Percentiles rank a stretch among this genome's conserved stretches.
Conservation (phyloP, 2,888 invertebrate genomes). For the Marronus borbonicus region DNA sequence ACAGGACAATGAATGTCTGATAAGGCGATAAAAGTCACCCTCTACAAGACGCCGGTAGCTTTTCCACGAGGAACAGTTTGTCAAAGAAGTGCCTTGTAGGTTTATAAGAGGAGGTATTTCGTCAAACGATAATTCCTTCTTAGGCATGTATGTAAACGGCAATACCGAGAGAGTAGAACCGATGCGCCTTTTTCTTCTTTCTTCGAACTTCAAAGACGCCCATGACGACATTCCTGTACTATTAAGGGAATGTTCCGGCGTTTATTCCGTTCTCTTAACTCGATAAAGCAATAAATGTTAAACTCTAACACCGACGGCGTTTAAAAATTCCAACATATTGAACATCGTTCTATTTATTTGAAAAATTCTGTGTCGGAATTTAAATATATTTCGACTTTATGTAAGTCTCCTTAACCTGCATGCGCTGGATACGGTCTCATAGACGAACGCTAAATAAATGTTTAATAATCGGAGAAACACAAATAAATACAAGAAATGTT, state of each 20-base stretch:
- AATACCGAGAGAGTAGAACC: neutral
- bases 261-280: conserved; percentile 27
- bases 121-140: conserved; percentile 23
- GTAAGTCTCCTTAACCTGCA: no score
- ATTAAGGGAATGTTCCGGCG: conserved; percentile 34
- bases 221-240: conserved; percentile 32
- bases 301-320: conserved; percentile 17
- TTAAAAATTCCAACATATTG: conserved; percentile 31
- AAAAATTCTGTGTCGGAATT: conserved; percentile 12
- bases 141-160: conserved; percentile 11
- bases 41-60: conserved; percentile 30
- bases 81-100: conserved; percentile 29
- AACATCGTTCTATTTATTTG: neutral
- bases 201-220: conserved; percentile 20
- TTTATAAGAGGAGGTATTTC: conserved; percentile 33
- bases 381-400: neutral
- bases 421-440: no score
- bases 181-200: conserved; percentile 5
- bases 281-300: conserved; percentile 41
- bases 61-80: conserved; percentile 24
- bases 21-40: conserved; percentile 38
- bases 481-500: no score
- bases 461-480: no score
- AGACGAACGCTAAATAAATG: no score
- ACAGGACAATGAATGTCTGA: conserved; percentile 41